These are phyloP conservation scores for Meteorus colon DNA, from an alignment of 2,888 invertebrate genomes.

Conservation along the genomic window DNA sequence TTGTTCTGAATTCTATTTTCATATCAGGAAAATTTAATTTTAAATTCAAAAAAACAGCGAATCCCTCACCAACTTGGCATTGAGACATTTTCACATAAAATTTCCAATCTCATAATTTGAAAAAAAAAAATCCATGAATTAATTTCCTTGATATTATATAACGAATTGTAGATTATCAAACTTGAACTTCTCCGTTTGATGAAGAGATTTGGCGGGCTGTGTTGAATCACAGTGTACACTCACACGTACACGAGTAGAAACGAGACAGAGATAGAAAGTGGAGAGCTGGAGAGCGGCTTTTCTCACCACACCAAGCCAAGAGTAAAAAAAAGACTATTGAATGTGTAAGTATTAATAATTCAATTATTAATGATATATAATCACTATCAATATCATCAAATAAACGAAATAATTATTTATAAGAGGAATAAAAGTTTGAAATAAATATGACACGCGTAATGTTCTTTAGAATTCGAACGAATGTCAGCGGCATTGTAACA, in stretches of 20 bases:
- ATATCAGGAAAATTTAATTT: too few relatives aligned
- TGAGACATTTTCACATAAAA: slow-evolving; percentile 27
- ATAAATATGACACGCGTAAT: not conserved
- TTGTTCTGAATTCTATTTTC: too few relatives aligned
- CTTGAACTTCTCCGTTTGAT: not conserved
- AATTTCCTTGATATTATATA: not conserved
- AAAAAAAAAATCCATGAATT: not conserved
- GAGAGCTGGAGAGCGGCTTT: slow-evolving; percentile 21
- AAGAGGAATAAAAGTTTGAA: not conserved
- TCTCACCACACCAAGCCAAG: not conserved
- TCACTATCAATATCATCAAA: not conserved
- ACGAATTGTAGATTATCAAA: slow-evolving; percentile 2
- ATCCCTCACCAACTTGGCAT: slow-evolving; percentile 33
- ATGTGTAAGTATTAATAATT: slow-evolving; percentile 28
- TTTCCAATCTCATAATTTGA: not conserved
- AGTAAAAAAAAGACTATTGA: slow-evolving; percentile 1
- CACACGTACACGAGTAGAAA: not conserved
- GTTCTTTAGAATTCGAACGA: slow-evolving; percentile 12
- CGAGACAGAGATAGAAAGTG: slow-evolving; percentile 1
- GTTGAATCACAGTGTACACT: not conserved
- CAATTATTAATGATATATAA: not conserved
- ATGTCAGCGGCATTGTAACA: slow-evolving; percentile 35
- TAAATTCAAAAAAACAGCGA: too few relatives aligned
- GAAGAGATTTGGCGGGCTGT: slow-evolving; percentile 11
- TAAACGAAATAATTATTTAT: not conserved